Evolutionary conservation across 2,888 invertebrate genomes (phyloP), one percentile per base, ranked within the genome.

Genomic region (Esperia sulphurella): DNA sequence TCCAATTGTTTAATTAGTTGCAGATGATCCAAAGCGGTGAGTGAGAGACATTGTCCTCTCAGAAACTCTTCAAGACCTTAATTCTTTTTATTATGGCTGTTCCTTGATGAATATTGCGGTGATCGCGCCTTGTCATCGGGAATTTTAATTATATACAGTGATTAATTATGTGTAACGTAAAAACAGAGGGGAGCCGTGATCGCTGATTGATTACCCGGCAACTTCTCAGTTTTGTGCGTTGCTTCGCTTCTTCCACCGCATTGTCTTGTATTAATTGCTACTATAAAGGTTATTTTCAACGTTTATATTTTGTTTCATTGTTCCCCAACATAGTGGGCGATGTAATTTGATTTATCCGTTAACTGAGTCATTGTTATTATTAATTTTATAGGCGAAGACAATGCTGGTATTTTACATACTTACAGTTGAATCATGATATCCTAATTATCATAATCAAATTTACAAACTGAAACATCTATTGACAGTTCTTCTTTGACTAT

Each of bases 61-160:
- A 57, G 54, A 57, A 62, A 58, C 52, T 56, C 51, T 59, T 51
- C 46, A 52, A 21, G 21, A 52, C 61, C 58, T 62, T 59, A 59
- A 70, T 74, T 73, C 65, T 71, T 74, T 64, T 68, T 53, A 50
- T 56, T 53, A 51, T 55, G 53, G 60, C 56, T 63, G 61, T 55
- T 64, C 67, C 56, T 56, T 59, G 58, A 59, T 59, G 68, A 73
- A 68, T 72, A 68, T 65, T 73, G 74, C 63, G 68, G 71, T 71
- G 66, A 80, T 83, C 71, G 71, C 73, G 87, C 85, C 74, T 70
- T 84, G 89, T 89, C 89, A 89, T 87, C 83, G 76, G 68, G 73
- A 74, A 83, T 88, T 86, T 87, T 87, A 87, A 87, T 89, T 87
- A 88, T 81, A 84, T 82, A 73, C 71, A 63, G 72, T 89, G 86